Percentiles rank a stretch among this genome's conserved stretches.
Conservation (phyloP, 2,113 vertebrate genomes). For the Physeter macrocephalus region DNA sequence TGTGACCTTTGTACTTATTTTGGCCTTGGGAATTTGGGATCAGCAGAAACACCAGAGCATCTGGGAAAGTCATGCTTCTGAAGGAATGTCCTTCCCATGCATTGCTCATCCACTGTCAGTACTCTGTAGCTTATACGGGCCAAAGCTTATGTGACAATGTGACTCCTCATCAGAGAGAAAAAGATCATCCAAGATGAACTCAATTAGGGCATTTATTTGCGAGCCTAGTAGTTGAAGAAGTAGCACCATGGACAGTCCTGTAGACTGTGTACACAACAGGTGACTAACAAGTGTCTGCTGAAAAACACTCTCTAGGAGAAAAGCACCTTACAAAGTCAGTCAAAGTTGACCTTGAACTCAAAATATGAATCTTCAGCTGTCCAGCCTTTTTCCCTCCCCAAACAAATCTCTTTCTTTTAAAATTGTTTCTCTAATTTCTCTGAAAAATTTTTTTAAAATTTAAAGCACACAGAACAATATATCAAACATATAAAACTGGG, state of each 20-base stretch:
- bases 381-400: neutral
- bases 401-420: neutral
- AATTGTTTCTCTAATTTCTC: neutral
- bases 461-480: neutral
- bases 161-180: neutral
- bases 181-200: neutral
- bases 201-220: neutral
- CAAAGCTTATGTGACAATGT: fast-evolving
- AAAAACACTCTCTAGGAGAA: neutral
- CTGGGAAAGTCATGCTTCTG: neutral
- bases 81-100: neutral
- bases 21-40: neutral
- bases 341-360: neutral
- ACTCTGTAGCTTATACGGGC: neutral
- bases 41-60: neutral
- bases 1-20: neutral
- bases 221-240: neutral
- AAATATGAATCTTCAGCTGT: neutral
- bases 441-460: neutral
- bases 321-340: neutral
- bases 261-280: fast-evolving
- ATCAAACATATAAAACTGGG: neutral
- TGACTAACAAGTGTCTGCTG: too few relatives aligned
- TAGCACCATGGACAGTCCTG: neutral
- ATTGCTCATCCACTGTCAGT: fast-evolving